Conservation (phyloP, 2,113 vertebrate genomes). For the Campylomormyrus numenius region DNA sequence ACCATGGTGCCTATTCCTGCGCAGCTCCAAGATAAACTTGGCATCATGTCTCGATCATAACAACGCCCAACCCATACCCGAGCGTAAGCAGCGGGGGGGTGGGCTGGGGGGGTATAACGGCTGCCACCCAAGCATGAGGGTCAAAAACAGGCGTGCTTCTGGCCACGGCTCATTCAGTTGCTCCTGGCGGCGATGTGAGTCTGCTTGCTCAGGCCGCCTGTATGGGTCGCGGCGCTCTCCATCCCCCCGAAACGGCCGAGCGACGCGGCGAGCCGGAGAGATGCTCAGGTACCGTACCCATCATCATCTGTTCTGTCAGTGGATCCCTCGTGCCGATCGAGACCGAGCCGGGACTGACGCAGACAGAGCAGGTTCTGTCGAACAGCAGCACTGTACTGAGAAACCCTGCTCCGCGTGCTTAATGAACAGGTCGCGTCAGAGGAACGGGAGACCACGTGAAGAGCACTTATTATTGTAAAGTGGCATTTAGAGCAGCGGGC, state of each 20-base stretch:
- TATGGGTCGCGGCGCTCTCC: too few relatives aligned
- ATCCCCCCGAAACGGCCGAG: constrained; percentile 5
- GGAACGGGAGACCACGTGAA: not conserved
- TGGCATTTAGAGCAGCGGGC: not conserved
- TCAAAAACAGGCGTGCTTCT: not conserved
- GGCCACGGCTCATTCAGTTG: not conserved
- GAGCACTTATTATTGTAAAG: not conserved
- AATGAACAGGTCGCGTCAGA: not conserved
- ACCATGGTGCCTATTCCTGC: constrained; percentile 41
- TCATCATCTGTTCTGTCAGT: not conserved
- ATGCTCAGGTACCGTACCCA: constrained; percentile 42
- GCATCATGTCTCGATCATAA: constrained; percentile 32
- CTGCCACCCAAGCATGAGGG: not conserved
- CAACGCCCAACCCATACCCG: constrained; percentile 19
- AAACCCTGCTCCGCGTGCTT: not conserved
- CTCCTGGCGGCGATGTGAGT: not conserved
- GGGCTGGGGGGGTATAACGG: constrained; percentile 10
- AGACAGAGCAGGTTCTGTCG: not conserved
- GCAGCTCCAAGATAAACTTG: constrained; percentile 41
- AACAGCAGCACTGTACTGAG: not conserved
- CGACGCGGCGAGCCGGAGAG: constrained; percentile 26
- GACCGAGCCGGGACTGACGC: not conserved
- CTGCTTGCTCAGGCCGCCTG: not conserved
- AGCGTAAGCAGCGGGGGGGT: not conserved
- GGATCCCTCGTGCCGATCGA: not conserved